Evolutionary conservation across 2,113 vertebrate species (phyloP).

Genomic region (Lipotes vexillifer): DNA sequence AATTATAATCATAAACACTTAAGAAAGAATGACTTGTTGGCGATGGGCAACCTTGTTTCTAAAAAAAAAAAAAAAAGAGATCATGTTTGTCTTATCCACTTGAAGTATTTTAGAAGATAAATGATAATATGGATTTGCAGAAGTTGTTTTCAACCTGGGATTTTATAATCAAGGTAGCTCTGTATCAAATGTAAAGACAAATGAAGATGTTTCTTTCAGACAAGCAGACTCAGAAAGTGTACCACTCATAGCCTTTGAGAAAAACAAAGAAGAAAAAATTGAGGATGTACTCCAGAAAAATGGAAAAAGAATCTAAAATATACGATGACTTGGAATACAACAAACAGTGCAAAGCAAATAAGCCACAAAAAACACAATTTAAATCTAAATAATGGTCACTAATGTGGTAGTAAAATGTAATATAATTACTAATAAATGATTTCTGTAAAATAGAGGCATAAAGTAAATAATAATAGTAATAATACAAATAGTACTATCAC

Average conservation of each 20-base stretch:
- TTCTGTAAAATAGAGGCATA: not conserved
- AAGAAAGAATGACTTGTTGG: not conserved
- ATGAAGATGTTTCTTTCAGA: not conserved
- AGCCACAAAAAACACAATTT: not conserved
- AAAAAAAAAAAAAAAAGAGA: not conserved
- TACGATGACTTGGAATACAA: not conserved
- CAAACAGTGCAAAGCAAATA: not conserved
- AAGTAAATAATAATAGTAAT: constrained; percentile 17
- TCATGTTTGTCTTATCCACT: not conserved
- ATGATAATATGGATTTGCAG: not conserved
- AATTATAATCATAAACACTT: not conserved
- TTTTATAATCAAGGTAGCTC: not conserved
- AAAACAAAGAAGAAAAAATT: not conserved
- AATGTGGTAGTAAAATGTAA: constrained; percentile 30
- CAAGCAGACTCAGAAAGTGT: not conserved
- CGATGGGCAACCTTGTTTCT: not conserved
- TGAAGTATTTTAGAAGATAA: not conserved
- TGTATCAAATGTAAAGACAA: not conserved
- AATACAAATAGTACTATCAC: not conserved
- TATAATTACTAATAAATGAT: not conserved
- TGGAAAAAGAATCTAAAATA: not conserved
- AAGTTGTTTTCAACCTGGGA: not conserved
- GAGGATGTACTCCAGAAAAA: not conserved
- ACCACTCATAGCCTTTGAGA: not conserved
- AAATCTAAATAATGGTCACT: constrained; percentile 4